phyloP scores from a whole-genome alignment of 2,113 vertebrate species.

The human (Homo sapiens) region DNA sequence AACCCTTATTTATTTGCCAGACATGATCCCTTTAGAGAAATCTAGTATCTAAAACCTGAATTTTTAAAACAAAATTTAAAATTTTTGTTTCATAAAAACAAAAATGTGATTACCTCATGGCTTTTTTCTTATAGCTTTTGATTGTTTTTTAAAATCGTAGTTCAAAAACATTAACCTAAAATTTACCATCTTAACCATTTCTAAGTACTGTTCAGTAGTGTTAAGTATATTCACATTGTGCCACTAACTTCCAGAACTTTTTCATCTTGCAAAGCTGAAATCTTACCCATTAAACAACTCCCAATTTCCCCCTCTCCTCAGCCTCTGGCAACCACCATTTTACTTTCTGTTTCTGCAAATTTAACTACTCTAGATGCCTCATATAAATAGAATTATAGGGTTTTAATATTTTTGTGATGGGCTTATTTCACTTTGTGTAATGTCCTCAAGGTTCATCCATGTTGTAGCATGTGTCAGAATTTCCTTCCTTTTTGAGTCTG shows the following conservation, averaged over 20 bases:
- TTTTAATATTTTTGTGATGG: constrained; percentile 44
- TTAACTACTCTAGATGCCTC: not conserved
- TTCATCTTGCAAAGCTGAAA: constrained; percentile 40
- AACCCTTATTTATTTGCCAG: not conserved
- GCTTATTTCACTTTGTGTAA: constrained; percentile 5
- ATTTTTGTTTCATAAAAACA: not conserved
- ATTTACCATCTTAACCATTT: constrained; percentile 19
- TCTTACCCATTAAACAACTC: not conserved
- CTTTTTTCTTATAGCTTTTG: not conserved
- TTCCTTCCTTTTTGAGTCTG: constrained; percentile 18
- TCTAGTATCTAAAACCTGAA: constrained; percentile 21
- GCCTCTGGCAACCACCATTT: not conserved
- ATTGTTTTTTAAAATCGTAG: constrained; percentile 1
- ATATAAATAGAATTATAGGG: not conserved
- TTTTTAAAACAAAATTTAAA: not conserved
- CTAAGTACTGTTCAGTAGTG: not conserved
- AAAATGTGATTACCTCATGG: not conserved
- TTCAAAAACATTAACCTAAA: not conserved
- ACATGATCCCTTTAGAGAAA: constrained; percentile 25
- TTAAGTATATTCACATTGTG: not conserved
- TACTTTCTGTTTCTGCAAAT: constrained; percentile 12
- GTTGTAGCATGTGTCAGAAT: not conserved
- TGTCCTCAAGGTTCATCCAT: not conserved
- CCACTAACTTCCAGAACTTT: not conserved
- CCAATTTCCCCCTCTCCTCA: not conserved